Percentiles rank a stretch among this genome's conserved stretches.
Conservation (phyloP, 64 coral and sea anemone genomes). For the Dendrophyllia cribrosa region DNA sequence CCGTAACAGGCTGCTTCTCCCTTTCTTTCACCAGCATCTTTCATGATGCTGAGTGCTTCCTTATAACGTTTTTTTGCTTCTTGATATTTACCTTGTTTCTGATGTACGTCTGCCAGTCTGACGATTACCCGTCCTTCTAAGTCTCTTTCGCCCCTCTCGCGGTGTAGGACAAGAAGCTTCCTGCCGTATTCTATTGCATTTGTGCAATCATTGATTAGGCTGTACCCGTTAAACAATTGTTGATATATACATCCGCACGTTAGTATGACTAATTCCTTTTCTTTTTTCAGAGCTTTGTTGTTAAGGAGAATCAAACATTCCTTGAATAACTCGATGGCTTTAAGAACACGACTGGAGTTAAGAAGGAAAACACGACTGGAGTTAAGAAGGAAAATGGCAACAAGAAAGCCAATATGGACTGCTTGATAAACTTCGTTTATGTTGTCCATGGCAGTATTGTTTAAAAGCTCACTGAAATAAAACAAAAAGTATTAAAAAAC, state of each 20-base stretch:
- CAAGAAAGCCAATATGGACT: background rate
- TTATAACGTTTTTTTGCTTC: background rate
- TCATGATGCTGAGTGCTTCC: background rate
- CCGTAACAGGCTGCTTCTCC: too few relatives aligned
- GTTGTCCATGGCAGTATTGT: background rate
- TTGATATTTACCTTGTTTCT: background rate
- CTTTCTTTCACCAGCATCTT: background rate
- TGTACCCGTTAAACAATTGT: background rate
- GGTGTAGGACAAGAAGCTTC: background rate
- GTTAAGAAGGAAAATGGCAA: too few relatives aligned
- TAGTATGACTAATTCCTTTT: background rate
- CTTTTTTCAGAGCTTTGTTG: background rate
- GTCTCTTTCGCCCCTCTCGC: background rate
- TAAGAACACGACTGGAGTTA: background rate
- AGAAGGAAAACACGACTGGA: background rate
- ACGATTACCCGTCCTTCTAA: background rate
- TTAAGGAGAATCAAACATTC: background rate
- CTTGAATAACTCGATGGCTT: constrained; percentile 2
- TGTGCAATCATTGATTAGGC: background rate
- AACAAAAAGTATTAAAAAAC: background rate
- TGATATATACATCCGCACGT: background rate
- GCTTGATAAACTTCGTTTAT: background rate
- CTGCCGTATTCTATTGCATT: background rate
- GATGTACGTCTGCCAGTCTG: background rate
- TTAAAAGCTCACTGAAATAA: too few relatives aligned